Conservation (phyloP, 2,888 invertebrate genomes). For the Saturnia japonica region DNA sequence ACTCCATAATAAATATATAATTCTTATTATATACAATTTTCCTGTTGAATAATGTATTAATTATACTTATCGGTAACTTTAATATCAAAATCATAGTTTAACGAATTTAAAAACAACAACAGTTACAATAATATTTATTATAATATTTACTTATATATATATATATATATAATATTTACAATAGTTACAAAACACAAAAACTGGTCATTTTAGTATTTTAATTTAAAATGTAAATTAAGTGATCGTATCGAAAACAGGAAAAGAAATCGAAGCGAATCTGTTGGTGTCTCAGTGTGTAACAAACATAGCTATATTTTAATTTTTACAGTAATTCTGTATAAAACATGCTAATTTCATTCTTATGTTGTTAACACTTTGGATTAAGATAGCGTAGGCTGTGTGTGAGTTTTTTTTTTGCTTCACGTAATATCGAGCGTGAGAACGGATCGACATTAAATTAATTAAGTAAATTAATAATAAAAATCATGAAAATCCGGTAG, state of each 20-base stretch:
- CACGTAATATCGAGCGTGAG: constrained; percentile 34
- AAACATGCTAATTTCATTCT: constrained; percentile 25
- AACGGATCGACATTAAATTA: constrained; percentile 30
- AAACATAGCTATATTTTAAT: constrained; percentile 35
- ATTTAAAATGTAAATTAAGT: constrained; percentile 39
- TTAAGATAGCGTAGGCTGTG: constrained; percentile 22
- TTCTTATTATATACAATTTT: neutral
- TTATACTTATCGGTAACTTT: no score
- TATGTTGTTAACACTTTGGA: constrained; percentile 25
- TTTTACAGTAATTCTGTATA: constrained; percentile 21
- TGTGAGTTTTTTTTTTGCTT: constrained; percentile 1
- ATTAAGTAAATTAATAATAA: no score
- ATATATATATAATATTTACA: no score
- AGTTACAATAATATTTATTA: no score
- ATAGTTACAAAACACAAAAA: constrained; percentile 35
- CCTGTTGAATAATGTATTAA: neutral
- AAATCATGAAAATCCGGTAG: neutral
- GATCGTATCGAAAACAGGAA: constrained; percentile 52
- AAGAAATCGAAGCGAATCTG: constrained; percentile 48
- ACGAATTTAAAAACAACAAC: neutral
- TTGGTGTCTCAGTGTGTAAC: constrained; percentile 31
- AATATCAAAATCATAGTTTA: neutral
- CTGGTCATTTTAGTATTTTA: constrained; percentile 39
- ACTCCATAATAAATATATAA: neutral
- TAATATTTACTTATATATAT: no score